Evolutionary conservation across 2,797 vertebrate genomes (phyloP).

Genomic region (Meriones psammophilus): DNA sequence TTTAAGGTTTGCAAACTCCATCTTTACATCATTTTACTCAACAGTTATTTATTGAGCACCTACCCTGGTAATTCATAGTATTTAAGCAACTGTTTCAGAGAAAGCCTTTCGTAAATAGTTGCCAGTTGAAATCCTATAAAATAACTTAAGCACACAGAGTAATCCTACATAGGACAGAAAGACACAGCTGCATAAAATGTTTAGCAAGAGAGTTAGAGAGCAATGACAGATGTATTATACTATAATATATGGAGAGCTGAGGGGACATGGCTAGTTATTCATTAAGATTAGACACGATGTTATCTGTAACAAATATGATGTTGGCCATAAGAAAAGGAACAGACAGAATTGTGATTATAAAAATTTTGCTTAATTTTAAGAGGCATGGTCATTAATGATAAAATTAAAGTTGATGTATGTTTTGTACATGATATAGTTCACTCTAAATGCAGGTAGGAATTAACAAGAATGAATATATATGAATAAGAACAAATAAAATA

Average conservation of each 20-base stretch:
- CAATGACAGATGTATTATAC: neutral
- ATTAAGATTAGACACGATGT: neutral
- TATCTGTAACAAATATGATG: neutral
- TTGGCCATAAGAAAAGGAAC: neutral
- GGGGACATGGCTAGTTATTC: neutral
- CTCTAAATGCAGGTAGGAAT: neutral
- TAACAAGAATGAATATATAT: neutral
- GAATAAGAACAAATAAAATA: neutral
- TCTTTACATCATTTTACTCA: neutral
- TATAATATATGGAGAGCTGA: neutral
- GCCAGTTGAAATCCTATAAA: too few species aligned
- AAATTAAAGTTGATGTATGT: neutral
- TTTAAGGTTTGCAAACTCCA: neutral
- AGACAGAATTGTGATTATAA: neutral
- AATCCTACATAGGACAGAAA: neutral
- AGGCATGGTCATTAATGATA: neutral
- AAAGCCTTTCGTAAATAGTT: neutral
- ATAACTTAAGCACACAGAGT: neutral
- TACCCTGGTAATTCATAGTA: neutral
- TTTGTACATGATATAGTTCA: neutral
- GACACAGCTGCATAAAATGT: neutral
- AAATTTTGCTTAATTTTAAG: neutral
- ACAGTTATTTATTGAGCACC: neutral
- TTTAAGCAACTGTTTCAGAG: neutral
- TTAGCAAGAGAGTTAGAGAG: neutral